Conservation (phyloP, 2,797 vertebrate species). For the Perodicticus potto region DNA sequence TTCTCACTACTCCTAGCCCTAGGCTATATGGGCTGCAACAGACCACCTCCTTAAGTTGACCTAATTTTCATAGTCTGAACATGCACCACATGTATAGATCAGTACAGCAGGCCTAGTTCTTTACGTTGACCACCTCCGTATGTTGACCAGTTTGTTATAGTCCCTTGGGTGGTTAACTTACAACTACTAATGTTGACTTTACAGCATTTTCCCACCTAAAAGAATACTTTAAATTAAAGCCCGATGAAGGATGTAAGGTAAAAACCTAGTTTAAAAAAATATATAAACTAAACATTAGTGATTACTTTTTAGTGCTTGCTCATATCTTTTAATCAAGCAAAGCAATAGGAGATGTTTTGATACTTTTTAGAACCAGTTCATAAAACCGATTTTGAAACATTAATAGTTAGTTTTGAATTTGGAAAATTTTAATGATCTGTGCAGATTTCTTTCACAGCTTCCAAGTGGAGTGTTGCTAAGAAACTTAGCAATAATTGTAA, state of each 20-base stretch:
- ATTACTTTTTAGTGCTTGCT: neutral
- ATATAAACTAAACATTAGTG: neutral
- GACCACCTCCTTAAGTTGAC: too few relatives aligned
- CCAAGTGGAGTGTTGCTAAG: neutral
- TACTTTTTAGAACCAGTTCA: constrained; percentile 1
- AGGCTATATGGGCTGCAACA: too few relatives aligned
- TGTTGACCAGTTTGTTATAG: too few relatives aligned
- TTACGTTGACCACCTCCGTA: too few relatives aligned
- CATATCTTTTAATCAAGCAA: neutral
- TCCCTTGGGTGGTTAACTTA: too few relatives aligned
- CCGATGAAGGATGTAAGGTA: constrained; percentile 8
- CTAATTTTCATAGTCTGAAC: too few relatives aligned
- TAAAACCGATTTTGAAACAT: constrained; percentile 38
- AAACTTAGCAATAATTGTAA: constrained; percentile 23
- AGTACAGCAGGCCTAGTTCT: too few relatives aligned
- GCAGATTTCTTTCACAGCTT: constrained; percentile 9
- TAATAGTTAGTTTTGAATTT: constrained; percentile 18
- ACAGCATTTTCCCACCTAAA: constrained; percentile 23
- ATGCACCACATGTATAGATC: too few relatives aligned
- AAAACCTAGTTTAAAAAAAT: constrained; percentile 19
- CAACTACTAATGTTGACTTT: neutral
- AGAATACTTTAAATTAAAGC: constrained; percentile 27
- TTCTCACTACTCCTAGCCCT: too few relatives aligned
- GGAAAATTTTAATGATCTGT: constrained; percentile 3
- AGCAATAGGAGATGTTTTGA: neutral